Evolutionary conservation across 2,888 invertebrate species (phyloP), one percentile per base, ranked within the genome.

Genomic region (Leptopilina syphax): DNA sequence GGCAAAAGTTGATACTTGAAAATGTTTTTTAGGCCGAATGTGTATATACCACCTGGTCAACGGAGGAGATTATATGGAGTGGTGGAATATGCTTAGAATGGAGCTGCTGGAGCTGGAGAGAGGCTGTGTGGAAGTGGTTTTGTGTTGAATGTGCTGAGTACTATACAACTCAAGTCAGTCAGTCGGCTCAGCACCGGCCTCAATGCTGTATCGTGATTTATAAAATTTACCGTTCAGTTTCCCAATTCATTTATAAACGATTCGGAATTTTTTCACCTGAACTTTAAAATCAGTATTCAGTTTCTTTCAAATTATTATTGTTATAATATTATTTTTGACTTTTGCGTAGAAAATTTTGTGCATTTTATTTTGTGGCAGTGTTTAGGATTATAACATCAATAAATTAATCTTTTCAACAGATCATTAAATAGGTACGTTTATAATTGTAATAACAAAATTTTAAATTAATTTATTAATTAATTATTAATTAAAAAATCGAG

Each of bases 131-230:
- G 73, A 73, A 73, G 57, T 73, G 73, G 73, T 73, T 68, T 9
- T 67, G 12, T 68, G 68, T 68, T 68, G 68, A 68, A 41, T 44
- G 27, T 12, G 34, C n/a, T 54, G 70, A 70, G 50, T 73, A 57
- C 27, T 44, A 24, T 57, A 68, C 24, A 6, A 68, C 13, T 10
- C 44, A n/a, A 67, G 44, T 57, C 57, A 73, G 73, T 73, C 73
- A 73, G 73, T 73, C 73, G 73, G 73, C 34, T 57, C 57, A 73
- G 73, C 73, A 73, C 73, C 73, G 73, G 73, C 54, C 73, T 73
- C 41, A 54, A 73, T 73, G 73, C 57, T 57, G 54, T 34, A 73
- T 57, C 73, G 73, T n/a, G 73, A 6, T 57, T 34, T 57, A 10
- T 18, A 12, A 24, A 63, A 18, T 57, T 57, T 73, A 7, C 34